Evolutionary conservation across 2,888 invertebrate genomes (phyloP).

Genomic region (Blera fallax): DNA sequence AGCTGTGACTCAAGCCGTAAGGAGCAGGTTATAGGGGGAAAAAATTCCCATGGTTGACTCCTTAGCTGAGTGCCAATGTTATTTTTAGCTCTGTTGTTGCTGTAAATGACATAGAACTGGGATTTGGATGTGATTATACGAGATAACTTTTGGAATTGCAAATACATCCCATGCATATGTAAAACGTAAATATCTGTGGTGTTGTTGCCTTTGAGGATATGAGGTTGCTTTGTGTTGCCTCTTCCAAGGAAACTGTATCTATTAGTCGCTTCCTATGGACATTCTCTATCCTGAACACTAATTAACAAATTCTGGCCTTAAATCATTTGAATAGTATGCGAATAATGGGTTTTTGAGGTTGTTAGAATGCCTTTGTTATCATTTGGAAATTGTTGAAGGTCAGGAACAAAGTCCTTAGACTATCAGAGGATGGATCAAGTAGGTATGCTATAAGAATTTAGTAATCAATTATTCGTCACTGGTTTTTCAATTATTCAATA

Average conservation of each 20-base stretch:
- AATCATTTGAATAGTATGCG: no score
- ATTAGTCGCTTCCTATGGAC: background rate
- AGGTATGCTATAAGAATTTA: no score
- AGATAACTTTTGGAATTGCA: constrained; percentile 26
- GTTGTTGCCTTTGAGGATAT: background rate
- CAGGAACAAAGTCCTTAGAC: no score
- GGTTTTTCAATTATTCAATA: no score
- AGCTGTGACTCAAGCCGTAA: constrained; percentile 9
- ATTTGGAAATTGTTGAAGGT: no score
- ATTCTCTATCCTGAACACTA: background rate
- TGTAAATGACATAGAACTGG: constrained; percentile 27
- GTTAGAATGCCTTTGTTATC: no score
- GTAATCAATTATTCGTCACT: no score
- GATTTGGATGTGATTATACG: constrained; percentile 42
- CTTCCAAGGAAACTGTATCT: background rate
- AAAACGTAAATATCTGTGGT: background rate
- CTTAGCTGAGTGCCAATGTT: constrained; percentile 38
- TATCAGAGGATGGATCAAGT: no score
- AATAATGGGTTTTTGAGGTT: no score
- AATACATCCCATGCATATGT: constrained; percentile 8
- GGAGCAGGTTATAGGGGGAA: background rate
- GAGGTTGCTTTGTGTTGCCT: background rate
- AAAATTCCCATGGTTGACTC: constrained; percentile 14
- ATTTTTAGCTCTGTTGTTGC: constrained; percentile 36
- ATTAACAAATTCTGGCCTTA: background rate